Base-by-base conservation (phyloP, 2,113 vertebrate species). In the Promerops cafer region DNA sequence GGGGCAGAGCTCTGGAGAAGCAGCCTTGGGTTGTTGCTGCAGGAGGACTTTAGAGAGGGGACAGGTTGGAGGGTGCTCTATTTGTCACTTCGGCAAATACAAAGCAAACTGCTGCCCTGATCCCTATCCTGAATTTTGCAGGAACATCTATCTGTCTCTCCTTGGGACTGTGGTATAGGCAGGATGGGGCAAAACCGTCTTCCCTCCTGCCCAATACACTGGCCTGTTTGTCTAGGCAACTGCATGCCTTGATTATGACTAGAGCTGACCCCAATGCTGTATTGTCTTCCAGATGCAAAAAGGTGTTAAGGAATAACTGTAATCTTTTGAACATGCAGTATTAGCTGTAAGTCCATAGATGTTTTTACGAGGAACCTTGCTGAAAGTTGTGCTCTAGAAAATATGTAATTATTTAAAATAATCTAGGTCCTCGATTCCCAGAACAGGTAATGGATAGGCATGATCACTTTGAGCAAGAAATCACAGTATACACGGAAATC, bases 121-220 rank as follows among this genome's bases (percentile, higher is more conserved):
- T 64, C 18, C 8, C 10, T 60, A 9, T 21, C 6, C 22, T 65
- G 28, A 3, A 0, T 53, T 59, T 74, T 57, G 35, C 23, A 76
- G n/a, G 17, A 52, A 5, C 12, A n/a, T 72, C 42, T 2, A 1
- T 23, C 44, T 63, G 9, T 30, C 8, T 49, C 12, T 47, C 2
- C 52, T 4, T 47, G 20, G 6, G 15, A 22, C n/a, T 2, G 2
- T 35, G 40, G 5, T 39, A 39, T 18, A 63, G 39, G 39, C 8
- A 47, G 63, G 65, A 8, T 1, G 23, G 15, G 44, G 26, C 5
- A n/a, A n/a, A n/a, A n/a, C n/a, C n/a, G n/a, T n/a, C n/a, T n/a
- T n/a, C n/a, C n/a, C n/a, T n/a, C n/a, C n/a, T n/a, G 23, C n/a
- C 6, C 4, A 2, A 1, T 35, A 7, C 1, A 21, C 20, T 24